Evolutionary conservation across 2,888 invertebrate genomes (phyloP).

Genomic region (Prosopocoilus inquinatus): DNA sequence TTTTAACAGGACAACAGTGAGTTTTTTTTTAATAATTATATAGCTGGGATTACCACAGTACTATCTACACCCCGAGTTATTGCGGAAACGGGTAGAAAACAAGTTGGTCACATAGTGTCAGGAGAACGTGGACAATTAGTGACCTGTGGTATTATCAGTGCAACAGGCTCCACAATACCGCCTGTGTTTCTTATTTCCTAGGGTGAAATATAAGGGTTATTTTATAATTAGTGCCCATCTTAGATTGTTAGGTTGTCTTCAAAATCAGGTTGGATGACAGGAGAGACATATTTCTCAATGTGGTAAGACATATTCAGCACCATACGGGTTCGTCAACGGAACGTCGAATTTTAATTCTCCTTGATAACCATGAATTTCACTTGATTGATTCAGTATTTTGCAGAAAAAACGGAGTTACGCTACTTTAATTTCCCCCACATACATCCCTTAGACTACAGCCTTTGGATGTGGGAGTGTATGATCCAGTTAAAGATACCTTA

Average conservation of each 20-base stretch:
- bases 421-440: conserved; percentile 34
- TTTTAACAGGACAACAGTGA: neutral
- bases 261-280: conserved; percentile 35
- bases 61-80: neutral
- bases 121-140: conserved; percentile 26
- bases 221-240: conserved; percentile 28
- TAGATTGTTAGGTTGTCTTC: conserved; percentile 33
- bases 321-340: conserved; percentile 12
- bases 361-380: conserved; percentile 39
- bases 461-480: conserved; percentile 33
- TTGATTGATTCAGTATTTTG: conserved; percentile 27
- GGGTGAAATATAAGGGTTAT: conserved; percentile 8
- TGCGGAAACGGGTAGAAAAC: conserved; percentile 13
- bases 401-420: conserved; percentile 41
- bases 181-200: conserved; percentile 24
- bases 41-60: neutral
- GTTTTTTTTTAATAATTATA: no score
- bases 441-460: conserved; percentile 43
- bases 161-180: conserved; percentile 28
- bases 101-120: conserved; percentile 16
- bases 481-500: conserved; percentile 21
- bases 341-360: conserved; percentile 27
- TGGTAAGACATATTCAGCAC: conserved; percentile 32
- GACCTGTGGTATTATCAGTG: conserved; percentile 26
- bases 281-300: conserved; percentile 30